Evolutionary conservation across 2,113 vertebrate genomes (phyloP).

Genomic region (Boleophthalmus pectinirostris): DNA sequence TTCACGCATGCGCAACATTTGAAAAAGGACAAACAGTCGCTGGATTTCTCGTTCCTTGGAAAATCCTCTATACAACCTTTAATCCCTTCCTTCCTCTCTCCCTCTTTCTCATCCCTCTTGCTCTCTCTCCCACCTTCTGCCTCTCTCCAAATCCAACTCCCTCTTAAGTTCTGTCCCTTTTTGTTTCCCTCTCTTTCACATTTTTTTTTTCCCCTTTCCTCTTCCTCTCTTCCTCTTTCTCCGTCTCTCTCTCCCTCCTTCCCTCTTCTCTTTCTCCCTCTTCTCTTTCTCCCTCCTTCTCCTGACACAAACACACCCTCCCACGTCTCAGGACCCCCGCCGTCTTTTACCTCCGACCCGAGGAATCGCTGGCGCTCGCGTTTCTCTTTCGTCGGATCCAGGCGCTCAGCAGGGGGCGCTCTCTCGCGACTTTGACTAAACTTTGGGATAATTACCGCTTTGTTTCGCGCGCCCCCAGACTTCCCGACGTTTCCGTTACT

Average conservation of each 20-base stretch:
- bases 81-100: too few species aligned
- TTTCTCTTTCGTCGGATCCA: constrained; percentile 37
- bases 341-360: constrained; percentile 31
- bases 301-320: constrained; percentile 48
- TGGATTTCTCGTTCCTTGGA: too few species aligned
- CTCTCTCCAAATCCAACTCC: too few species aligned
- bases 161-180: too few species aligned
- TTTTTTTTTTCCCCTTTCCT: constrained; percentile 34
- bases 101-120: too few species aligned
- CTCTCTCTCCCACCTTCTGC: too few species aligned
- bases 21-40: too few species aligned
- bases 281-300: constrained; percentile 38
- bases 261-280: constrained; percentile 45
- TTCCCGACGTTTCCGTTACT: constrained; percentile 2
- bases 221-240: too few species aligned
- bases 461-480: background rate
- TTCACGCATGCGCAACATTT: too few species aligned
- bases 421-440: constrained; percentile 12
- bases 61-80: too few species aligned
- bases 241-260: constrained; percentile 34
- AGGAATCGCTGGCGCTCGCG: constrained; percentile 32
- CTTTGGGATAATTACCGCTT: constrained; percentile 16
- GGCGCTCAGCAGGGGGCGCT: background rate
- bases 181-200: too few species aligned
- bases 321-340: constrained; percentile 30